phyloP scores from a whole-genome alignment of 1,140 invertebrate species.

The Galleria mellonella region DNA sequence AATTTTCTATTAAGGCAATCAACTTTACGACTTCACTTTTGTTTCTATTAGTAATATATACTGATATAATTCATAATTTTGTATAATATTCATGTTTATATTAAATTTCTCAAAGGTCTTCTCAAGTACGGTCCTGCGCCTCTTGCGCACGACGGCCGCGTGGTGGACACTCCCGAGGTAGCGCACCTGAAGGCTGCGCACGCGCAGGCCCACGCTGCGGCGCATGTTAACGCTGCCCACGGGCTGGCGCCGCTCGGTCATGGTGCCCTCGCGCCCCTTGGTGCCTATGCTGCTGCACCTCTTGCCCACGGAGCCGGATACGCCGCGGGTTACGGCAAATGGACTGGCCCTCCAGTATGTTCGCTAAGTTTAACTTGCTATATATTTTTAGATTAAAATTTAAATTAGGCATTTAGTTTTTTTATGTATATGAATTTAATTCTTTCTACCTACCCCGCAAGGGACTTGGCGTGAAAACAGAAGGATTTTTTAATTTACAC shows the following conservation, averaged over 20 bases:
- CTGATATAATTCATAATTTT: too few relatives aligned
- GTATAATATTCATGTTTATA: too few relatives aligned
- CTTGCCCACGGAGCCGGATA: conserved; percentile 42
- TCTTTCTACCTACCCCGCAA: too few relatives aligned
- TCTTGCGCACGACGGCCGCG: conserved; percentile 72
- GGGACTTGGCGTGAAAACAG: too few relatives aligned
- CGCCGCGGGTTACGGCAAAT: conserved; percentile 59
- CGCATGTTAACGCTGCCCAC: conserved; percentile 51
- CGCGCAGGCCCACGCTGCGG: conserved; percentile 69
- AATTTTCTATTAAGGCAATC: too few relatives aligned
- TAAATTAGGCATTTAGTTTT: too few relatives aligned
- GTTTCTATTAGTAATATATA: too few relatives aligned
- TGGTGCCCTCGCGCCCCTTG: conserved; percentile 17
- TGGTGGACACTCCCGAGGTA: conserved; percentile 77
- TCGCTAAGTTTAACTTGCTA: background rate
- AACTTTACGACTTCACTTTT: too few relatives aligned
- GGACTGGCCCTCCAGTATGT: conserved; percentile 44
- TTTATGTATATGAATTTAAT: too few relatives aligned
- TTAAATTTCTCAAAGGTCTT: conserved; percentile 32
- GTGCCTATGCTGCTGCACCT: conserved; percentile 21
- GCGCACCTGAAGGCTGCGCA: conserved; percentile 73
- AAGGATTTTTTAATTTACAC: too few relatives aligned
- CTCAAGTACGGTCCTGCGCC: conserved; percentile 73
- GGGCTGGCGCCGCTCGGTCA: conserved; percentile 31
- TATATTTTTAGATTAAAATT: too few relatives aligned